A percentile compares a stretch with the other conserved stretches of the same genome.
These are phyloP conservation scores for Chrosomus eos DNA, from an alignment of 2,797 vertebrate species.

Conservation along the genomic window DNA sequence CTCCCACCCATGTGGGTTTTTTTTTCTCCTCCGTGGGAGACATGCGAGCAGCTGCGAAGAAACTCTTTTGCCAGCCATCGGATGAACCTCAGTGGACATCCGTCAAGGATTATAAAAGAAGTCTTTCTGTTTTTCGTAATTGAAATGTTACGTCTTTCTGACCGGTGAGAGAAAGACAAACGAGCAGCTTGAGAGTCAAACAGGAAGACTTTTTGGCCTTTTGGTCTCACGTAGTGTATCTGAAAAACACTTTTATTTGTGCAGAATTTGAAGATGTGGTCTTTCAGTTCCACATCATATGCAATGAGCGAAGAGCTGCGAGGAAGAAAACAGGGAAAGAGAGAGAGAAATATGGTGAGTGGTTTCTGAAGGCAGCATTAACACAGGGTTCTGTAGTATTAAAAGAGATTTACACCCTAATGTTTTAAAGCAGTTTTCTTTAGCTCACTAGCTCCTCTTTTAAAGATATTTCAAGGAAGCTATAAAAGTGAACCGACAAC, in stretches of 20 bases:
- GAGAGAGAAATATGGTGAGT: constrained; percentile 64
- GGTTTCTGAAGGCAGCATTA: constrained; percentile 72
- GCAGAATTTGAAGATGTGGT: constrained; percentile 76
- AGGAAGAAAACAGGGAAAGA: constrained; percentile 58
- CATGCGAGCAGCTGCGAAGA: constrained; percentile 26
- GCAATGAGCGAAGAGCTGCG: constrained; percentile 69
- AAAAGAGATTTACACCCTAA: constrained; percentile 80
- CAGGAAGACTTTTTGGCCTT: constrained; percentile 60
- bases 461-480: constrained; percentile 78
- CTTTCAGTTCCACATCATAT: constrained; percentile 66
- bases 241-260: constrained; percentile 72
- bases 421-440: constrained; percentile 74
- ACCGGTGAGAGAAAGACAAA: constrained; percentile 85
- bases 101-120: constrained; percentile 30
- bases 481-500: constrained; percentile 77
- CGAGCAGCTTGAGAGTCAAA: constrained; percentile 55
- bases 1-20: constrained; percentile 17
- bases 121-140: constrained; percentile 18
- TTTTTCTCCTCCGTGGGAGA: constrained; percentile 21
- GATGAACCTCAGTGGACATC: constrained; percentile 60
- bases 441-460: constrained; percentile 72
- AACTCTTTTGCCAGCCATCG: constrained; percentile 38
- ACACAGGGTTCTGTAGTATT: constrained; percentile 74
- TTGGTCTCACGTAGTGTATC: constrained; percentile 8
- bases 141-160: constrained; percentile 56